Conservation (phyloP, 2,888 invertebrate genomes). For the Galeruca laticollis region DNA sequence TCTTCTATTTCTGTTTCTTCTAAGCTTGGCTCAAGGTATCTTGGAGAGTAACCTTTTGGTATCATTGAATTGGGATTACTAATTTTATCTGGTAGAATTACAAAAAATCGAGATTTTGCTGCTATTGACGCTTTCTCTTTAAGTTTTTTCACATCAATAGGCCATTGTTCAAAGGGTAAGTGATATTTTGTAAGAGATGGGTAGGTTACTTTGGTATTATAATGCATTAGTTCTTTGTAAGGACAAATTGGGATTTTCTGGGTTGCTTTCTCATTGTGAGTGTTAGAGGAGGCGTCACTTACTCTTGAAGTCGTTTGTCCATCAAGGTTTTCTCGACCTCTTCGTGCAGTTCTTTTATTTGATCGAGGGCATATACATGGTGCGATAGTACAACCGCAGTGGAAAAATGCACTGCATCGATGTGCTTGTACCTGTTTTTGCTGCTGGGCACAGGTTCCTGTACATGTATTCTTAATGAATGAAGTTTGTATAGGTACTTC, state of each 20-base stretch:
- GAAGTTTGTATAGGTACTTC: not conserved
- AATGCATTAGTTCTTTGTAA: not conserved
- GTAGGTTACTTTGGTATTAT: not conserved
- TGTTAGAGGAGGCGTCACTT: not conserved
- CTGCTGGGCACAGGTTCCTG: not conserved
- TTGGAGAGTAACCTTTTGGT: slow-evolving; percentile 28
- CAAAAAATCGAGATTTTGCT: slow-evolving; percentile 32
- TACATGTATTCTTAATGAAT: not conserved
- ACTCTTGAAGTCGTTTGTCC: not conserved
- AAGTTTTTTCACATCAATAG: slow-evolving; percentile 1
- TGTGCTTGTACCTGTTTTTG: not conserved
- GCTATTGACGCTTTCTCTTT: slow-evolving; percentile 33
- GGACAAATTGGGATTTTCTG: not conserved
- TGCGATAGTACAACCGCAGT: not conserved
- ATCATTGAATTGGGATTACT: slow-evolving; percentile 21
- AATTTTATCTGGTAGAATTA: slow-evolving; percentile 38
- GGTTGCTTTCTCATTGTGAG: not conserved
- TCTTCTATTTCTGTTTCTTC: not conserved
- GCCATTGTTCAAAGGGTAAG: not conserved
- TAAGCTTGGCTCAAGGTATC: not conserved
- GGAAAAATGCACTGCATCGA: not conserved
- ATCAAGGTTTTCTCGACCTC: not conserved
- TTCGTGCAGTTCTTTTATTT: not conserved
- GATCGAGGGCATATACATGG: not conserved
- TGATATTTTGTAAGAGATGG: not conserved